These are phyloP conservation scores for Vombatus ursinus DNA, from an alignment of 2,113 vertebrate genomes.

Conservation along the genomic window DNA sequence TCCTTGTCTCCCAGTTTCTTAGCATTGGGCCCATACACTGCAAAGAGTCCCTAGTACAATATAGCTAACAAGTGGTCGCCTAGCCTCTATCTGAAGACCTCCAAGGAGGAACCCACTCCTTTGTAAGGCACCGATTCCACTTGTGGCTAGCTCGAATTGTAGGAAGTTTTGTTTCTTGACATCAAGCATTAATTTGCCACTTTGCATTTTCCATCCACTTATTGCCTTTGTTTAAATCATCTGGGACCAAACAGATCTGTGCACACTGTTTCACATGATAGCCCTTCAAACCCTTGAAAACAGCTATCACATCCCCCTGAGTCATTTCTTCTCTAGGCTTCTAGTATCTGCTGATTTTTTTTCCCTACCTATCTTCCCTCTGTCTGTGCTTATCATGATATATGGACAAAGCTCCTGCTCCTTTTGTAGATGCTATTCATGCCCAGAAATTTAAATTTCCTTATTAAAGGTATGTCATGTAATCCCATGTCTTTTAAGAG, in stretches of 20 bases:
- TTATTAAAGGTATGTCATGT: not conserved
- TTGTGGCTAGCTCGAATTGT: not conserved
- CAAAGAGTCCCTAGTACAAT: not conserved
- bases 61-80: not conserved
- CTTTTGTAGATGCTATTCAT: not conserved
- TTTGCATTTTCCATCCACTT: not conserved
- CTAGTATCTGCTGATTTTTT: not conserved
- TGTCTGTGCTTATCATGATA: accelerated
- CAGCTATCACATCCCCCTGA: not conserved
- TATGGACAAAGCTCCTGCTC: not conserved
- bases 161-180: not conserved
- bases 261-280: not conserved
- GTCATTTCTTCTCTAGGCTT: not conserved
- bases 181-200: not conserved
- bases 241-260: not conserved
- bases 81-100: not conserved
- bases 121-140: not conserved
- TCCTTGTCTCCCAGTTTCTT: not conserved
- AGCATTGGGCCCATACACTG: not conserved
- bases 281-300: not conserved
- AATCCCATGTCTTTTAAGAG: not conserved
- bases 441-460: not conserved
- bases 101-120: not conserved
- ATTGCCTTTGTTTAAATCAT: not conserved
- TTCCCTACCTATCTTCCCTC: not conserved